phyloP scores from a whole-genome alignment of 2,797 vertebrate species.

The Myotis vivesi region DNA sequence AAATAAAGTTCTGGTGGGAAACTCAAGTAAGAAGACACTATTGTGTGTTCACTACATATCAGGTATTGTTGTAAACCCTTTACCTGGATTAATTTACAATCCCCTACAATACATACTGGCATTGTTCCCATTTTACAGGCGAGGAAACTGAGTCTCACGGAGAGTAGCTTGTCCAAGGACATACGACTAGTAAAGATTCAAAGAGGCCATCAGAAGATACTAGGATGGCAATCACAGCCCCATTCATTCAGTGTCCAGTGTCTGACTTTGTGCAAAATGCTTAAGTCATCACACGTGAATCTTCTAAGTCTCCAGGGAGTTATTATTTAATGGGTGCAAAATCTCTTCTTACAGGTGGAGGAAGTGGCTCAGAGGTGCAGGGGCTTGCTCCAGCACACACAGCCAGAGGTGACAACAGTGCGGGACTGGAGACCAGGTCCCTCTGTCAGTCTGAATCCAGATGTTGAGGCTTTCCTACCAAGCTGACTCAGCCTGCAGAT shows the following conservation, averaged over 20 bases:
- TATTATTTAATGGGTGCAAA: neutral
- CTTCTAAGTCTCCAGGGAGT: neutral
- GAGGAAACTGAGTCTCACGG: neutral
- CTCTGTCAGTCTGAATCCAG: neutral
- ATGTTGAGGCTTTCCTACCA: neutral
- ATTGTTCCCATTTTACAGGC: neutral
- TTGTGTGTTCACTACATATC: neutral
- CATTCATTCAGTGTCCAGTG: neutral
- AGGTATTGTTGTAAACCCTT: neutral
- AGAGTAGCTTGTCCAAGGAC: neutral
- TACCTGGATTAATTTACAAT: neutral
- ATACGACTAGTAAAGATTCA: neutral
- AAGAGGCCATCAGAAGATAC: neutral
- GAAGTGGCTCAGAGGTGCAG: neutral
- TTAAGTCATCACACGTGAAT: neutral
- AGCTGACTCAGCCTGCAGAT: neutral
- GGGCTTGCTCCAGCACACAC: neutral
- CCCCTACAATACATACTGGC: neutral
- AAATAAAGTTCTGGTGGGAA: neutral
- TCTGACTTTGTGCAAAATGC: slow-evolving; percentile 18
- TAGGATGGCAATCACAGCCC: neutral
- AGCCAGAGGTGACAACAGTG: neutral
- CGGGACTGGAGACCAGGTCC: neutral
- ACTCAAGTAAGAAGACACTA: neutral
- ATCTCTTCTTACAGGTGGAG: neutral